A percentile compares a stretch with the other conserved stretches of the same genome.
Conservation (phyloP, 1,140 invertebrate species). For the Akabosia matsudoensis region DNA sequence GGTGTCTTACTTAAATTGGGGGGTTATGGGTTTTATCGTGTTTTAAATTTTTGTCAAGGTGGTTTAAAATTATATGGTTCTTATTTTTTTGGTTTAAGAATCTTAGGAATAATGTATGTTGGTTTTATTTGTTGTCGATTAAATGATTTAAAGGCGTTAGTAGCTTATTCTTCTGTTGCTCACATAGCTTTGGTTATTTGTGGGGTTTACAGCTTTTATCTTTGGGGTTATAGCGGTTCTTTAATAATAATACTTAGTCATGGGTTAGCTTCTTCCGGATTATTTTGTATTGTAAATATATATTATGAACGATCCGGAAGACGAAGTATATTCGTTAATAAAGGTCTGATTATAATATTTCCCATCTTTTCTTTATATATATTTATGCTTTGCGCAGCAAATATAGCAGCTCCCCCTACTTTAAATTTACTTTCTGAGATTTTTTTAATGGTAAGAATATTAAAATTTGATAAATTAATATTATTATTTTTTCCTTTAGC, state of each 20-base stretch:
- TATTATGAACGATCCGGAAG: constrained; percentile 57
- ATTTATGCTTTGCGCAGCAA: constrained; percentile 37
- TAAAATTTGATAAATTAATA: constrained; percentile 14
- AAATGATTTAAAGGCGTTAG: constrained; percentile 60
- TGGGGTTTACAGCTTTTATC: constrained; percentile 54
- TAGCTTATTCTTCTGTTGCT: constrained; percentile 63
- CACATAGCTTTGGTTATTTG: constrained; percentile 59
- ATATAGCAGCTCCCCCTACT: constrained; percentile 42
- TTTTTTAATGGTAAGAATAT: constrained; percentile 33
- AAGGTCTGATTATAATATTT: constrained; percentile 49
- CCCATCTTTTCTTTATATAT: constrained; percentile 52
- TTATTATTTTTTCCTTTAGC: constrained; percentile 37
- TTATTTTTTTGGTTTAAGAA: constrained; percentile 56
- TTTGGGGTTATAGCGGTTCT: constrained; percentile 54
- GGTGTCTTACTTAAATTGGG: constrained; percentile 67
- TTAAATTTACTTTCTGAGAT: constrained; percentile 42
- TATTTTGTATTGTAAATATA: constrained; percentile 67
- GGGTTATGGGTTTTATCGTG: constrained; percentile 60
- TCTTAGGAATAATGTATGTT: constrained; percentile 57
- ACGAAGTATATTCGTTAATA: constrained; percentile 53
- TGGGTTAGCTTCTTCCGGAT: constrained; percentile 61
- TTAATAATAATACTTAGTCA: constrained; percentile 63
- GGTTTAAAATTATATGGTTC: constrained; percentile 54
- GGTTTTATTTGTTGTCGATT: constrained; percentile 62
- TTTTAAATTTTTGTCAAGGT: constrained; percentile 52